Conservation (phyloP, 2,888 invertebrate species). For the Apamea monoglypha region DNA sequence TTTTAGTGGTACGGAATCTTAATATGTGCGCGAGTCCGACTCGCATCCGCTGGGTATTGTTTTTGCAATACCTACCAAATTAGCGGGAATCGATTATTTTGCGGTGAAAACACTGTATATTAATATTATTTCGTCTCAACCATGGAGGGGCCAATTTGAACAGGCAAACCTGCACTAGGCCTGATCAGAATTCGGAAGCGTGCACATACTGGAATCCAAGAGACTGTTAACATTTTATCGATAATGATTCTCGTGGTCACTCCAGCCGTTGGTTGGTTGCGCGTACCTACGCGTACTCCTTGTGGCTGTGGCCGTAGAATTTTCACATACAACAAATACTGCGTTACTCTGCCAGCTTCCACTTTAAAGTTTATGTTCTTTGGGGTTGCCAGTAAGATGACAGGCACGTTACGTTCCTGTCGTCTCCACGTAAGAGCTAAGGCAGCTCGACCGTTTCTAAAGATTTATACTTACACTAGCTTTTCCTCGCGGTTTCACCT, state of each 20-base stretch:
- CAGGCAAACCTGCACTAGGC: not conserved
- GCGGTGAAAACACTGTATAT: slow-evolving; percentile 18
- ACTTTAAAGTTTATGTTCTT: not conserved
- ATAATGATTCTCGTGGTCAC: not conserved
- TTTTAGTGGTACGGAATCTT: slow-evolving; percentile 1
- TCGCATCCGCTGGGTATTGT: not conserved
- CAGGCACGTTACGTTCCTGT: not conserved
- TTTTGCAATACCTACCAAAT: slow-evolving; percentile 13
- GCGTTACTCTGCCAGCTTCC: not conserved
- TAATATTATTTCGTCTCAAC: not conserved
- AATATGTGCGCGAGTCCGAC: not conserved
- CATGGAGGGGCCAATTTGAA: not conserved
- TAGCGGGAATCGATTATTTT: not conserved
- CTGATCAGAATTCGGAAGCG: not conserved
- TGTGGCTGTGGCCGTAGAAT: too few relatives aligned
- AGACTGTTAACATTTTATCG: not conserved
- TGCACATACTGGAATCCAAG: not conserved
- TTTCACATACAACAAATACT: too few relatives aligned
- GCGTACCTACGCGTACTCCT: not conserved
- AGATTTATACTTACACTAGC: too few relatives aligned
- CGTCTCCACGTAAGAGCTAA: not conserved
- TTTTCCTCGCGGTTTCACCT: too few relatives aligned
- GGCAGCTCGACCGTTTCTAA: too few relatives aligned
- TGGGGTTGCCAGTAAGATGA: not conserved
- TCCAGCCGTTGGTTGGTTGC: not conserved